Conservation (phyloP, 2,888 invertebrate species). For the Muschampia plurimacula region DNA sequence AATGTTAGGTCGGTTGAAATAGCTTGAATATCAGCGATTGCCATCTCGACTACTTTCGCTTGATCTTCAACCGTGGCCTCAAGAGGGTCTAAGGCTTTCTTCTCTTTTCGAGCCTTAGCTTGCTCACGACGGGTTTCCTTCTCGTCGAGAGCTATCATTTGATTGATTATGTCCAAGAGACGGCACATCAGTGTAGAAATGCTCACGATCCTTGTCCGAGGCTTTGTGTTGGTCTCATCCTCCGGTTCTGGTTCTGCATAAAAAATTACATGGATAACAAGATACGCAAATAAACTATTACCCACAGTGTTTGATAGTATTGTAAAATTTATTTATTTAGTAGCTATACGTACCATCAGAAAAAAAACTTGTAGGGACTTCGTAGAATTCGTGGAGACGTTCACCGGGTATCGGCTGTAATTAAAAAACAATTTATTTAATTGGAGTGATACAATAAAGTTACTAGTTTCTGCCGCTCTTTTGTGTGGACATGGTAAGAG, state of each 20-base stretch:
- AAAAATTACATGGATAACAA: not conserved
- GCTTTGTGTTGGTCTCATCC: not conserved
- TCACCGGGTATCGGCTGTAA: constrained; percentile 11
- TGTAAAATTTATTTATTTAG: not conserved
- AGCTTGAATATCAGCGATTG: not conserved
- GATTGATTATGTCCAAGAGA: constrained; percentile 23
- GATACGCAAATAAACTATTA: not conserved
- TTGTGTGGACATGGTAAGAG: too few relatives aligned
- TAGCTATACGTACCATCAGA: constrained; percentile 2
- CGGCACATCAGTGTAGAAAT: constrained; percentile 9
- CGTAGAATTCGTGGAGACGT: not conserved
- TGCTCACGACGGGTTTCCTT: not conserved
- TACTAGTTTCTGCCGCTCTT: too few relatives aligned
- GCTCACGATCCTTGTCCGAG: not conserved
- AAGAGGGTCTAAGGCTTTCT: not conserved
- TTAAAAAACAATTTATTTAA: not conserved
- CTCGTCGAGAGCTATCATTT: constrained; percentile 6
- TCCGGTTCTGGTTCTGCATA: constrained; percentile 6
- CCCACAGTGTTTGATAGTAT: not conserved
- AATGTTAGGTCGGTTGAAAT: not conserved
- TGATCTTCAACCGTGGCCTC: constrained; percentile 1
- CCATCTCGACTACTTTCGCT: not conserved
- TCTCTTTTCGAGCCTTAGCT: not conserved
- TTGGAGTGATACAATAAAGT: too few relatives aligned
- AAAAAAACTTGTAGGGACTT: not conserved